Conservation (phyloP, 2,888 invertebrate species). For the Rhimphoctona megacephalus region DNA sequence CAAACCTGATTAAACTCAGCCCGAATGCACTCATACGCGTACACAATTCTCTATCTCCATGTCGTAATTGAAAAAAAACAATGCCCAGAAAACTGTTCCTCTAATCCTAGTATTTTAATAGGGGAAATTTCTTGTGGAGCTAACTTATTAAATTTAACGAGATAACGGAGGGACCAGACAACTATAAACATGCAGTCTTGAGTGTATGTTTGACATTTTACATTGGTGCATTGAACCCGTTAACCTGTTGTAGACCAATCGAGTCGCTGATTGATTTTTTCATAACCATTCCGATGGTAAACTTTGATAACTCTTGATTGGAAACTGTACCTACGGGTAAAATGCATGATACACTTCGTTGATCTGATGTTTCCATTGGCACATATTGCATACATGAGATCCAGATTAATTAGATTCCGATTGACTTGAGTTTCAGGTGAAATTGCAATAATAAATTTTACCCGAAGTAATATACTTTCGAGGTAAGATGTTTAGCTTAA, state of each 20-base stretch:
- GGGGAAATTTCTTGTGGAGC: neutral
- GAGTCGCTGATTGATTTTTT: neutral
- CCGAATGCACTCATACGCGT: conserved; percentile 25
- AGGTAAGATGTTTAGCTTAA: too few relatives aligned
- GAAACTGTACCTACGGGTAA: neutral
- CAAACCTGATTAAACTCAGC: conserved; percentile 53
- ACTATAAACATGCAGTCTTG: neutral
- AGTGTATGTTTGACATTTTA: neutral
- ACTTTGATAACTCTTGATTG: conserved; percentile 7
- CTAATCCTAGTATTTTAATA: neutral
- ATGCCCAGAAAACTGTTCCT: neutral
- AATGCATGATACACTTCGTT: neutral
- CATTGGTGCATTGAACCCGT: neutral
- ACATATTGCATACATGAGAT: neutral
- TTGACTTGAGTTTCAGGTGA: neutral
- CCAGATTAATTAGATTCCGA: neutral
- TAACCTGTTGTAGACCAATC: neutral
- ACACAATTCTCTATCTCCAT: conserved; percentile 9
- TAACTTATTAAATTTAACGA: neutral
- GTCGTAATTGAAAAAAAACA: conserved; percentile 21
- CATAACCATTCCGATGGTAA: neutral
- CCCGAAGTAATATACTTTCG: too few relatives aligned
- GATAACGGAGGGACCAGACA: neutral
- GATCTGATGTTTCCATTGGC: neutral
- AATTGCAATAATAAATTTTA: neutral